phyloP scores from a whole-genome alignment of 2,888 invertebrate genomes.

The Coleophora deauratella region DNA sequence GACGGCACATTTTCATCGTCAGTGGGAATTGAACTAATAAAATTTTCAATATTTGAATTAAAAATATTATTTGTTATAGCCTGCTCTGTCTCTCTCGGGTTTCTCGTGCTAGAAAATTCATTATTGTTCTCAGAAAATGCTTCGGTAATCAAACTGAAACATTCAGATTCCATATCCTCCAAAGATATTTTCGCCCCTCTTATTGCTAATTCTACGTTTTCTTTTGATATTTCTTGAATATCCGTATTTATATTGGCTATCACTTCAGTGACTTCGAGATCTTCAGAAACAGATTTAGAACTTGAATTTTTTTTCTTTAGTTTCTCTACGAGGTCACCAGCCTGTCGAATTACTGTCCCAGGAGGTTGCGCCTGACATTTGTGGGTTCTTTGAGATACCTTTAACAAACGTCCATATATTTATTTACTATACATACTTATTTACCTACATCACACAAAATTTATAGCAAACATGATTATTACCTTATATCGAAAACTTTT shows the following conservation, averaged over 20 bases:
- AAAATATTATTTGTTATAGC: conserved; percentile 26
- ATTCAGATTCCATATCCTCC: conserved; percentile 65
- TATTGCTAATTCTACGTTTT: conserved; percentile 56
- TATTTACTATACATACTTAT: background rate
- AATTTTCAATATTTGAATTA: conserved; percentile 48
- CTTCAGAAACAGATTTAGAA: conserved; percentile 11
- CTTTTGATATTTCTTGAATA: conserved; percentile 36
- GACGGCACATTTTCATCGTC: conserved; percentile 74
- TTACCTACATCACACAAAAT: no score
- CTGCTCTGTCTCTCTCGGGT: background rate
- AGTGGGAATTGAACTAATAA: conserved; percentile 40
- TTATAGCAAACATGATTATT: no score
- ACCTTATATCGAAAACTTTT: conserved; percentile 89
- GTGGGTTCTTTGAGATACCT: conserved; percentile 88
- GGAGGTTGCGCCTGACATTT: conserved; percentile 81
- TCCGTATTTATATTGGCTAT: conserved; percentile 1
- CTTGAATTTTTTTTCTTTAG: conserved; percentile 51
- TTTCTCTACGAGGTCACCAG: conserved; percentile 64
- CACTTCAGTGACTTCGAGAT: conserved; percentile 15
- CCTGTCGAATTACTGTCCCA: conserved; percentile 68
- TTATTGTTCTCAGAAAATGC: conserved; percentile 1
- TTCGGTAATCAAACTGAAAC: conserved; percentile 50
- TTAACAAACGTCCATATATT: conserved; percentile 1
- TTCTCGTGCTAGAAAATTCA: conserved; percentile 12
- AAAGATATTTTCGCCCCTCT: conserved; percentile 61